phyloP scores from a whole-genome alignment of 2,797 vertebrate genomes.

The Trichosurus vulpecula region DNA sequence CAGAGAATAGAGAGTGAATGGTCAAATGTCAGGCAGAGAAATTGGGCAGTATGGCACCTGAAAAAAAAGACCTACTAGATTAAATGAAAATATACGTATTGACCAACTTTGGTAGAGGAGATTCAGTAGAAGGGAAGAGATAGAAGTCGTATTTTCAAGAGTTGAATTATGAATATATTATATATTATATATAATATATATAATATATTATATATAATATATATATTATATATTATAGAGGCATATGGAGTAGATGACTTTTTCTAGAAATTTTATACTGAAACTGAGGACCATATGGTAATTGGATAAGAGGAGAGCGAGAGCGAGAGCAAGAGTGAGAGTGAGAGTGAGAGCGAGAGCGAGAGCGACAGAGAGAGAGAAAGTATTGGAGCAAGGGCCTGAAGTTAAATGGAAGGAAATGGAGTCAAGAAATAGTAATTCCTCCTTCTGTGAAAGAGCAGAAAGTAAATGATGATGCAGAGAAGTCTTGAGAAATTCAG shows the following conservation, averaged over 20 bases:
- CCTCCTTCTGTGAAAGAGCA: background rate
- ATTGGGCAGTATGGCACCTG: background rate
- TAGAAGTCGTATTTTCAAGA: background rate
- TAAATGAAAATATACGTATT: background rate
- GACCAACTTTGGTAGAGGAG: background rate
- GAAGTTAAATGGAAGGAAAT: background rate
- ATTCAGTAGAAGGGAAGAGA: background rate
- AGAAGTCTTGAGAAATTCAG: background rate
- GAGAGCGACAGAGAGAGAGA: background rate
- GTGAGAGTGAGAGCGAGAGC: too few relatives aligned
- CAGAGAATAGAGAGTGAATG: background rate
- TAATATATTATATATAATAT: too few relatives aligned
- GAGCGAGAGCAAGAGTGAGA: too few relatives aligned
- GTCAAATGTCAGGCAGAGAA: background rate
- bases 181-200: too few relatives aligned
- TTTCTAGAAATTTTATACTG: background rate
- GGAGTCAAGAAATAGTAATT: background rate
- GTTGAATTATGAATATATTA: background rate
- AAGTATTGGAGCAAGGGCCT: background rate
- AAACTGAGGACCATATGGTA: background rate
- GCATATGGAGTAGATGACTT: background rate
- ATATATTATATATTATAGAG: background rate
- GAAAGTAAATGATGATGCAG: background rate
- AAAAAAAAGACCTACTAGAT: background rate
- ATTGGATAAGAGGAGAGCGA: too few relatives aligned